These are phyloP conservation scores for Anadara kagoshimensis DNA, from an alignment of 1,140 invertebrate species.

Conservation along the genomic window DNA sequence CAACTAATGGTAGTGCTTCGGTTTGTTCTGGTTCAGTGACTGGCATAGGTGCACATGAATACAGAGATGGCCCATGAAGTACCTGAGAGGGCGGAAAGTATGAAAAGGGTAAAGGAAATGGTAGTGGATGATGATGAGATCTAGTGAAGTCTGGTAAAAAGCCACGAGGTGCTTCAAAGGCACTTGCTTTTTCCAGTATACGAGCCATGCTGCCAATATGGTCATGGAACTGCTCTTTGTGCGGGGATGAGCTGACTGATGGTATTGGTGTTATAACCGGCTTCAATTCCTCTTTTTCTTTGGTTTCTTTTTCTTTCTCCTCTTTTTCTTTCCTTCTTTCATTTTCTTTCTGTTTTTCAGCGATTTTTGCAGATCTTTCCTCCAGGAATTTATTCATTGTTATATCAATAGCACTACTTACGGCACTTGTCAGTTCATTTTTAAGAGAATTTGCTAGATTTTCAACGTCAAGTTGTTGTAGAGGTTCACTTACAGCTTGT, in stretches of 20 bases:
- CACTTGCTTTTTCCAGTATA: slow-evolving; percentile 61
- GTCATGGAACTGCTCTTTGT: slow-evolving; percentile 45
- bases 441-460: slow-evolving; percentile 91
- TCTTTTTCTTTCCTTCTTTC: slow-evolving; percentile 29
- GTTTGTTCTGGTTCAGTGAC: slow-evolving; percentile 88
- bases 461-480: slow-evolving; percentile 75
- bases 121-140: slow-evolving; percentile 50
- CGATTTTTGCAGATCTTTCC: slow-evolving; percentile 37
- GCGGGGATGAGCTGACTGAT: slow-evolving; percentile 28
- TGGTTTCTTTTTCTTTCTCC: slow-evolving; percentile 37
- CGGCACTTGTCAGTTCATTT: slow-evolving; percentile 87
- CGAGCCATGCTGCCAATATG: slow-evolving; percentile 44
- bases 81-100: slow-evolving; percentile 69
- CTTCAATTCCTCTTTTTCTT: slow-evolving; percentile 41
- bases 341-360: slow-evolving; percentile 70
- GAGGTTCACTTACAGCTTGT: slow-evolving; percentile 22
- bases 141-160: slow-evolving; percentile 44
- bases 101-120: slow-evolving; percentile 59
- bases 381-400: slow-evolving; percentile 90
- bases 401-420: slow-evolving; percentile 84
- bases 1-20: slow-evolving; percentile 92
- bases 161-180: slow-evolving; percentile 57
- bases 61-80: slow-evolving; percentile 81
- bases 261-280: slow-evolving; percentile 12
- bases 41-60: slow-evolving; percentile 77